phyloP scores from a whole-genome alignment of 2,888 invertebrate species.

The Rhagium mordax region DNA sequence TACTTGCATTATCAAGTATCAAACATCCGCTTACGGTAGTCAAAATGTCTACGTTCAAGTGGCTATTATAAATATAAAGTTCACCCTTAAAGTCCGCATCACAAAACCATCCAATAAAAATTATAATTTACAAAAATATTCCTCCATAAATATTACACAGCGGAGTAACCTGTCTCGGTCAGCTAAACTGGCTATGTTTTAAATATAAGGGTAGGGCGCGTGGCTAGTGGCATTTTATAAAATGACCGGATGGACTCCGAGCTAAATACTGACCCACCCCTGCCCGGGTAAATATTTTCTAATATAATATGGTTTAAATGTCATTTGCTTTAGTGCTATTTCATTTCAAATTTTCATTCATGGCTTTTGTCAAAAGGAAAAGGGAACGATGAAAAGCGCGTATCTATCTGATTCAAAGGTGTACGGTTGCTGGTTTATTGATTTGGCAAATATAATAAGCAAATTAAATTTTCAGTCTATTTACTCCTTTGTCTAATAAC shows the following conservation, averaged over 20 bases:
- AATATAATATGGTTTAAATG: constrained; percentile 48
- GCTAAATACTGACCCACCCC: constrained; percentile 22
- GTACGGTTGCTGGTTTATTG: constrained; percentile 53
- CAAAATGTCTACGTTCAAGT: not conserved
- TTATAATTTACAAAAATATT: constrained; percentile 51
- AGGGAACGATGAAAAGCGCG: constrained; percentile 36
- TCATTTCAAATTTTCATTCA: constrained; percentile 45
- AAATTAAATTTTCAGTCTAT: constrained; percentile 57
- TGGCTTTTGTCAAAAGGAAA: constrained; percentile 27
- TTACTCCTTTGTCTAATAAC: constrained; percentile 50
- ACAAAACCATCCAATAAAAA: constrained; percentile 34
- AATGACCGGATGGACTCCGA: constrained; percentile 43
- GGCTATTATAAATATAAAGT: not conserved
- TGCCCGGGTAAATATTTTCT: constrained; percentile 48
- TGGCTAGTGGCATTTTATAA: constrained; percentile 48
- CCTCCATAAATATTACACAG: constrained; percentile 49
- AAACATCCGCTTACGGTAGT: no score
- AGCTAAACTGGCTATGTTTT: constrained; percentile 50
- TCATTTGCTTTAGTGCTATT: constrained; percentile 47
- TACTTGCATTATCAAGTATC: no score
- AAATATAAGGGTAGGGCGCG: constrained; percentile 48
- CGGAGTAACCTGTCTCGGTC: constrained; percentile 50
- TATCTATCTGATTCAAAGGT: constrained; percentile 51
- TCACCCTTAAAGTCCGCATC: not conserved
- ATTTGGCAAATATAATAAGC: constrained; percentile 59